Evolutionary conservation across 1,140 invertebrate genomes (phyloP), one percentile per base, ranked within the genome.

Genomic region (Aphis craccivora): DNA sequence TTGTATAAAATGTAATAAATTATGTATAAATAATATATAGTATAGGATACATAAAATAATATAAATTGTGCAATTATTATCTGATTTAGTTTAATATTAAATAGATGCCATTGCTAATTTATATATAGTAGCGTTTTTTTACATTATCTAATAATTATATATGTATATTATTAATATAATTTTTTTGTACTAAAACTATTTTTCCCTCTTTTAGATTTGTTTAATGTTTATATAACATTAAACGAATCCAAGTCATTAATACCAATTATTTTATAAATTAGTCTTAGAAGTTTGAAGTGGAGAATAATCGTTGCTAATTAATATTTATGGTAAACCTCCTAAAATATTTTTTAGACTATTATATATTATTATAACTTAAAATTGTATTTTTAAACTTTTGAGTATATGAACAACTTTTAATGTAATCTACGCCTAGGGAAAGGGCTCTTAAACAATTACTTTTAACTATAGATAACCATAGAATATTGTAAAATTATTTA

Each of bases 231-330:
- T 40, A 40, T 40, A 40, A 35, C 45, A 37, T 8, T 53, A 20
- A 30, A n/a, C 20, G 51, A 30, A 53, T 89, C 8, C n/a, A 51
- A 89, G 48, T 23, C 45, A 53, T 89, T 89, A 89, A 89, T 89
- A 53, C 48, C 20, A 89, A 89, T 89, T 89, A 53, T 35, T 51
- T 22, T 35, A 51, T n/a, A 48, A 88, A 51, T 88, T 88, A 11
- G 8, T 88, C 35, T 30, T 89, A n/a, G 3, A 53, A 89, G 45
- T 89, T 37, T 89, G 45, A 89, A 89, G 87, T 89, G n/a, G 48
- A 53, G n/a, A 23, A 89, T 89, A 37, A 89, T 89, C 48, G 87
- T 89, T 53, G 87, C 23, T 89, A 89, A 89, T 89, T 89, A 53
- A 37, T 89, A 89, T 89, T 89, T 89, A 89, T 89, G 87, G 87